A percentile compares a stretch with the other conserved stretches of the same genome.
These are phyloP conservation scores for Drosophila nikananu DNA, from an alignment of 1,140 invertebrate species.

Conservation along the genomic window DNA sequence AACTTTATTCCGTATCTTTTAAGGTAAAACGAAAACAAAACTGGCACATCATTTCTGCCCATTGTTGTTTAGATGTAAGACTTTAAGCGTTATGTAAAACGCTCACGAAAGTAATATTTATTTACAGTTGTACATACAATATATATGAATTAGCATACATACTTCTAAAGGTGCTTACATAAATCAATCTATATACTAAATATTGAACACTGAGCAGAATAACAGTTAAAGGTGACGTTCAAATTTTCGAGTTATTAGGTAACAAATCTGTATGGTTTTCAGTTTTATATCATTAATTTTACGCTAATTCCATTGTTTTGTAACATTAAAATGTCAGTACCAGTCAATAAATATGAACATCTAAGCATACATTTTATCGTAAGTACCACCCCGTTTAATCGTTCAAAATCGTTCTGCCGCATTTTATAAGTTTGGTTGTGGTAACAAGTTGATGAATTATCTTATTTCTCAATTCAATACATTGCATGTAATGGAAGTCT, in stretches of 20 bases:
- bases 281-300: slow-evolving; percentile 32
- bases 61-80: slow-evolving; percentile 33
- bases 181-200: slow-evolving; percentile 54
- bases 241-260: slow-evolving; percentile 50
- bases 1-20: slow-evolving; percentile 25
- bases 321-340: slow-evolving; percentile 53
- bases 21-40: slow-evolving; percentile 29
- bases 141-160: slow-evolving; percentile 39
- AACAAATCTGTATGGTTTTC: slow-evolving; percentile 43
- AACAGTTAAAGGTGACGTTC: slow-evolving; percentile 53
- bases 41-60: slow-evolving; percentile 16
- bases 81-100: slow-evolving; percentile 29
- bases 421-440: slow-evolving; percentile 33
- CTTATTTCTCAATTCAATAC: slow-evolving; percentile 61
- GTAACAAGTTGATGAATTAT: slow-evolving; percentile 44
- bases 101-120: slow-evolving; percentile 50
- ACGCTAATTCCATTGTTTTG: slow-evolving; percentile 48
- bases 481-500: slow-evolving; percentile 63
- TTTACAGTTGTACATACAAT: slow-evolving; percentile 53
- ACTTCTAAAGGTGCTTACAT: slow-evolving; percentile 46
- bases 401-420: slow-evolving; percentile 17
- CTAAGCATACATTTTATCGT: slow-evolving; percentile 47
- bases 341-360: slow-evolving; percentile 56
- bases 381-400: slow-evolving; percentile 24
- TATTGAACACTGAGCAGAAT: slow-evolving; percentile 53